Evolutionary conservation across 2,888 invertebrate species (phyloP), one percentile per base, ranked within the genome.

Genomic region (Camponotus fellah): DNA sequence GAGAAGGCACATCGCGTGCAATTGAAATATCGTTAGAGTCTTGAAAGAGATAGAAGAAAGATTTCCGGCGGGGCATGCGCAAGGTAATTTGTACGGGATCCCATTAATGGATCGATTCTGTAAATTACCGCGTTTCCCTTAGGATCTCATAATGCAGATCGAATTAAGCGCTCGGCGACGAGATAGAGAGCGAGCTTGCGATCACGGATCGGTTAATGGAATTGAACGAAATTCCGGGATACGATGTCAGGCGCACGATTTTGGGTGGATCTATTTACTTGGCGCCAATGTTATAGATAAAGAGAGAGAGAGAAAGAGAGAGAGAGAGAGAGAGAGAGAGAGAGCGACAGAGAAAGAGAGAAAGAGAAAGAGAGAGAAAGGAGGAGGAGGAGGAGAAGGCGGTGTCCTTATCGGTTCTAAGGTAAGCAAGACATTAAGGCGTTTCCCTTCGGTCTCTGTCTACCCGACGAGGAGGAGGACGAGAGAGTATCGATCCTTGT

Each of bases 381-480:
- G 8, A n/a, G 2, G 5, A 26, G 26, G 26, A 26, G 26, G 26
- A 26, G n/a, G 53, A 53, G 53, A 53, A 53, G 26, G 26, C 49
- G 71, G 46, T 53, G 10, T 77, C 82, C 72, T 82, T 72, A 69
- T 81, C 83, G 62, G 49, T n/a, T 60, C 71, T 37, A 34, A 49
- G 66, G 76, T 56, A 80, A 83, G 80, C 83, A 62, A 86, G 71
- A 86, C 83, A 53, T 76, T 80, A 66, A 86, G 83, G 86, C 86
- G 56, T 86, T 76, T 80, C 86, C 76, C 82, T 56, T 71, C 56
- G 66, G n/a, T 62, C 53, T 21, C 37, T 76, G 17, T 66, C 66
- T 66, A 34, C 32, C 49, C 64, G 46, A 64, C 46, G 68, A 69
- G 26, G 53, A 43, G 68, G 68, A 66, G 62, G 46, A 56, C 58